A percentile compares a stretch with the other conserved stretches of the same genome.
phyloP scores from a whole-genome alignment of 2,797 vertebrate species.

The Dermochelys coriacea region DNA sequence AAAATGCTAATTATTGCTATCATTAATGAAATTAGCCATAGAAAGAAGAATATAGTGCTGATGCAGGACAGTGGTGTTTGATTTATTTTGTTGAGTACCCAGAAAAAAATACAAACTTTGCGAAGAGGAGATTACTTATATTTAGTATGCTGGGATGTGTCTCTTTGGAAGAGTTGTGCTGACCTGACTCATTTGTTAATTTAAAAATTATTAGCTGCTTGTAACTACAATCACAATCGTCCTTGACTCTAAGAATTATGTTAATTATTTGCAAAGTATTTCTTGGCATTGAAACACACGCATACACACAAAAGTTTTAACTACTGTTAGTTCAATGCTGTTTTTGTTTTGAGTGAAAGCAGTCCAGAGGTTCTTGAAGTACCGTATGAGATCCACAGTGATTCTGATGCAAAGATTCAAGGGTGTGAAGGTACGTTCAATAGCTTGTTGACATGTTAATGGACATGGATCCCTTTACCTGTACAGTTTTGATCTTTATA shows the following conservation, averaged over 20 bases:
- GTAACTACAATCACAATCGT: slow-evolving; percentile 5
- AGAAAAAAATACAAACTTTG: neutral
- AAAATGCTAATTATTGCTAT: neutral
- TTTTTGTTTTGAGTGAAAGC: slow-evolving; percentile 38
- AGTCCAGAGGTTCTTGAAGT: slow-evolving; percentile 34
- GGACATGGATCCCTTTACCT: slow-evolving; percentile 6
- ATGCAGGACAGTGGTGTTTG: neutral
- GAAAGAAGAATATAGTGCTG: neutral
- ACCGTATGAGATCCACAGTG: slow-evolving; percentile 37
- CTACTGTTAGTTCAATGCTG: neutral
- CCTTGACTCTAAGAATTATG: neutral
- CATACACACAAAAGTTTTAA: no score
- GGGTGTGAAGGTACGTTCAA: neutral
- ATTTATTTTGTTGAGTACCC: neutral
- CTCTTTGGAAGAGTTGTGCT: neutral
- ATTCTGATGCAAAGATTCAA: slow-evolving; percentile 29
- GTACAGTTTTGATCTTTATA: neutral
- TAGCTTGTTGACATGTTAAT: neutral
- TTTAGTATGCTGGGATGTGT: neutral
- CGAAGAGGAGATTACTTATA: neutral
- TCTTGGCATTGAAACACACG: no score
- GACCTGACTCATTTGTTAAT: neutral
- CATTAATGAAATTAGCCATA: neutral
- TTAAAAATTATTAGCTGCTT: slow-evolving; percentile 10
- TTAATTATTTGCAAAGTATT: no score